Evolutionary conservation across 1,140 invertebrate species (phyloP).

Genomic region (Contarinia nasturtii): DNA sequence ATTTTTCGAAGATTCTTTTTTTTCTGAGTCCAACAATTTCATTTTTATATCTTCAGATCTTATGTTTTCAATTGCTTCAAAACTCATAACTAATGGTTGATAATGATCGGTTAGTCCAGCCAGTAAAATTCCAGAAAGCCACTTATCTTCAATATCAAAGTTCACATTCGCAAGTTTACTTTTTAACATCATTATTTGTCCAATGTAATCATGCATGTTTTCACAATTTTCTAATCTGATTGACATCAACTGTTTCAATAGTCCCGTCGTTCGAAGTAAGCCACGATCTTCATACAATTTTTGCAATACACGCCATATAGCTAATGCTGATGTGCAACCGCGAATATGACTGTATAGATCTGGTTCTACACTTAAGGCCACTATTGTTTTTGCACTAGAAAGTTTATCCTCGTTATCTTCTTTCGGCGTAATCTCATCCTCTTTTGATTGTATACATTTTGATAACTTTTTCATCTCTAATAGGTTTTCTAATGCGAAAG

Average conservation of each 20-base stretch:
- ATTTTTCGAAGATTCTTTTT: no score
- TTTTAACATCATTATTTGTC: constrained; percentile 8
- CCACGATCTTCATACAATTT: constrained; percentile 16
- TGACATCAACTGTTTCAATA: constrained; percentile 12
- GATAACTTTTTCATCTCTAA: constrained; percentile 4
- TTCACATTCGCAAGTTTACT: neutral
- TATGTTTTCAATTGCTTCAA: neutral
- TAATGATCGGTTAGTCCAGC: constrained; percentile 17
- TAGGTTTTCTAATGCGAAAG: constrained; percentile 5
- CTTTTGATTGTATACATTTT: constrained; percentile 2
- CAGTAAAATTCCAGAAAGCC: constrained; percentile 16
- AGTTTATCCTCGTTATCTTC: constrained; percentile 11
- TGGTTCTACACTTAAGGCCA: constrained; percentile 15
- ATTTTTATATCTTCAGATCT: neutral
- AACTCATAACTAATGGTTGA: constrained; percentile 17
- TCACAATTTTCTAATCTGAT: constrained; percentile 11
- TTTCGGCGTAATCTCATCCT: constrained; percentile 7
- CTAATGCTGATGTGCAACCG: constrained; percentile 7
- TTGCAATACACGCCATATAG: constrained; percentile 13
- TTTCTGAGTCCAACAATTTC: no score
- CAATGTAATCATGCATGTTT: constrained; percentile 17
- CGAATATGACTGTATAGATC: constrained; percentile 14
- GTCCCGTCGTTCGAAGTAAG: constrained; percentile 14
- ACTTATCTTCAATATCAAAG: constrained; percentile 12
- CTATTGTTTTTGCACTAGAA: constrained; percentile 4